Evolutionary conservation across 2,888 invertebrate genomes (phyloP), one percentile per base, ranked within the genome.

Genomic region (Eristalis tenax): DNA sequence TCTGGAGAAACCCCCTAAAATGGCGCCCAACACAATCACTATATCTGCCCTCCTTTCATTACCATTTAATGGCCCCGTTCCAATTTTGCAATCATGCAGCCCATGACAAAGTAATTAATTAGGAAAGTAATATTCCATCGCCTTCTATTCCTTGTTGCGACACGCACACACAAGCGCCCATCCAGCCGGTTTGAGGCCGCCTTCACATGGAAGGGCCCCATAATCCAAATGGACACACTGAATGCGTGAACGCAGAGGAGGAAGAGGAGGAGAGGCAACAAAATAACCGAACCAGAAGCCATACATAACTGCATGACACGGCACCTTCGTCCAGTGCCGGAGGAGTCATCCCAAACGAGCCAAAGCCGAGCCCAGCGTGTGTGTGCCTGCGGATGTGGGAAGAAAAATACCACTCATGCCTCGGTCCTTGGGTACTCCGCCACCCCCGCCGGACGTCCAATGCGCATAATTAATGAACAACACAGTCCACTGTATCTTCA

Each of bases 401-500:
- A 69, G 77, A n/a, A 77, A 74, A 77, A 74, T 69, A 77, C 73
- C 69, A 40, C 43, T 50, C 43, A n/a, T 50, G 43, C n/a, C 43
- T 50, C 43, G 43, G 43, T 63, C 22, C 73, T 50, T 66, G 59
- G 70, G 77, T n/a, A 35, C 50, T 26, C 56, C 68, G 43, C 23
- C 61, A 28, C 43, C 74, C 71, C 61, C 56, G 32, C 63, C 68
- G 77, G 38, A 71, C 59, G 75, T 86, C 86, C 75, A 28, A 83
- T 83, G 83, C 83, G 83, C 86, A 86, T 86, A 86, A 86, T 86
- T 86, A 86, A 86, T 86, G 86, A 86, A 83, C 70, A 78, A 40
- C 86, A 70, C 75, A 83, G 83, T 82, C 86, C 83, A 83, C 78
- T 75, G 82, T 83, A 78, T 86, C 86, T 86, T 78, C 83, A 86